Evolutionary conservation across 1,140 invertebrate species (phyloP), one percentile per base, ranked within the genome.

Genomic region (Tetramorium simillimum): DNA sequence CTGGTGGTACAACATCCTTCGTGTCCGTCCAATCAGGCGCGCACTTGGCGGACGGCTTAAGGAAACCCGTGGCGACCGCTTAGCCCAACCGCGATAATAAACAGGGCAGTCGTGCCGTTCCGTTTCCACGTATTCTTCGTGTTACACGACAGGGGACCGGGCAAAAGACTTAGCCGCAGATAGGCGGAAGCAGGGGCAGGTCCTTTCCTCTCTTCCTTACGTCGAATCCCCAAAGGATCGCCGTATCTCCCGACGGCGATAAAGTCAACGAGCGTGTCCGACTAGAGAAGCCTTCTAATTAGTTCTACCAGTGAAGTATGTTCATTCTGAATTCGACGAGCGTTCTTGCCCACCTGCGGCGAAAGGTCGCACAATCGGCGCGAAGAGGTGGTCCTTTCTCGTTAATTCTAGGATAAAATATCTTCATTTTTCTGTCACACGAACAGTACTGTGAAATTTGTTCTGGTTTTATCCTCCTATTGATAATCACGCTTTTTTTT

Each of bases 1-100:
- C 91, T 94, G 94, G 84, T 91, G 92, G 88, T 65, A 91, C 93
- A 91, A 92, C 94, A 93, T 95, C 95, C 95, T 92, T 94, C 93
- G 76, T 93, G 93, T 90, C 90, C 90, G 87, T 93, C 92, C 80
- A 92, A 92, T 92, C 91, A 92, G 85, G 86, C 89, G 95, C 95
- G 69, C 95, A 95, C 92, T 95, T 95, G 92, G 86, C 91, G 28
- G 84, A 90, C 86, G 85, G 80, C 91, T 93, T 93, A 94, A 94
- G 93, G 93, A 94, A 94, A 92, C 88, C 88, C 89, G 91, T 86
- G 92, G 90, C 85, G 86, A 90, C 88, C 89, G 86, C 90, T 90
- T 84, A 90, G 77, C 80, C 88, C 80, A 86, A 94, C 93, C 93
- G 93, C 91, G 93, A 94, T 94, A 94, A 94, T 89, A 86, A 91